Base-by-base conservation (phyloP, 2,797 vertebrate genomes). In the Apogon talboti region DNA sequence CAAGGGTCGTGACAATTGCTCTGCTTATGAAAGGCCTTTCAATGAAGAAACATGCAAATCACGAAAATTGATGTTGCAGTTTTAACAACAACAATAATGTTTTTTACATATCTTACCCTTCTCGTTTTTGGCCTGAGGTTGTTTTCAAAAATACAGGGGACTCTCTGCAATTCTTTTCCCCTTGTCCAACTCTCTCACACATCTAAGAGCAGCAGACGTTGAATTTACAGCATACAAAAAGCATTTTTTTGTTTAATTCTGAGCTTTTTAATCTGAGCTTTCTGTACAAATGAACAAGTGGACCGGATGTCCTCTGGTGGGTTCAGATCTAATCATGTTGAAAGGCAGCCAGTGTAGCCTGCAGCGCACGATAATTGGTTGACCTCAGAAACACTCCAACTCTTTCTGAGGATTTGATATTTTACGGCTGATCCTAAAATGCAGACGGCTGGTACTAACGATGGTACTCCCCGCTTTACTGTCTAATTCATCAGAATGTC, bases 281-380 rank as follows among this genome's bases (percentile, higher is more conserved):
- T 85, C 42, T 73, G 56, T 71, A 49, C 50, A 11, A 66, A 18
- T 71, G 61, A 74, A 76, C 74, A 79, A 83, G 71, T 71, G 66
- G 74, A 79, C 79, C 15, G 21, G 66, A 69, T 75, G 74, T 83
- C 74, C 81, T 85, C 80, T 63, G 64, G 75, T 79, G 80, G 64
- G 79, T 79, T 87, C 54, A 85, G 71, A 87, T 86, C 77, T 86
- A 87, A 89, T 83, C 82, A 85, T 37, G 66, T 56, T 84, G 79
- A 89, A 81, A 82, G 72, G 78, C 71, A 81, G 70, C 79, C 67
- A 76, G 69, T 64, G 57, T 68, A 66, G 85, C 88, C 80, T 19
- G 74, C 72, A 62, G 87, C 58, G 21, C 76, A 83, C 48, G 3
- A 64, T 87, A 87, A 88, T 89, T 87, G 82, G 81, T 75, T 84